Conservation (phyloP, 2,888 invertebrate species). For the Cabera pusaria region DNA sequence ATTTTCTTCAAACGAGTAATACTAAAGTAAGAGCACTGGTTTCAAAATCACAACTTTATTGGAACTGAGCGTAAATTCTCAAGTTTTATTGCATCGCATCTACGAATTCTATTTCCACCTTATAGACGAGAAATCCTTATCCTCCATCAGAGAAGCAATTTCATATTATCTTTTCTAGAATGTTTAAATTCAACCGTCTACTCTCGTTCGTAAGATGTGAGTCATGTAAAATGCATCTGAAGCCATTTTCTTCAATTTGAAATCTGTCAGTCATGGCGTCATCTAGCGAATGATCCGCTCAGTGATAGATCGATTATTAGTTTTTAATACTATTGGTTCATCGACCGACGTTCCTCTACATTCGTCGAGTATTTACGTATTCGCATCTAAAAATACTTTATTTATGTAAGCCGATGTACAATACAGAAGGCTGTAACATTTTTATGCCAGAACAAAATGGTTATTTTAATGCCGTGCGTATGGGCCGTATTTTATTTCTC, state of each 20-base stretch:
- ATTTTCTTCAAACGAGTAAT: too few relatives aligned
- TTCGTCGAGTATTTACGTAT: constrained; percentile 22
- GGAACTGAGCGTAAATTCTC: too few relatives aligned
- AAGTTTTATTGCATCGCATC: too few relatives aligned
- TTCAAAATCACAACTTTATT: too few relatives aligned
- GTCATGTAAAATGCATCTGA: constrained; percentile 10
- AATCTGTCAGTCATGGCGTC: constrained; percentile 33
- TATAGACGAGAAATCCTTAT: too few relatives aligned
- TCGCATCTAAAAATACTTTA: constrained; percentile 28
- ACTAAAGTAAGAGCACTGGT: too few relatives aligned
- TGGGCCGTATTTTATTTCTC: constrained; percentile 12
- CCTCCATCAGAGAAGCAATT: too few relatives aligned
- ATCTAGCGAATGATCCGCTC: constrained; percentile 19
- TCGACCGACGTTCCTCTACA: constrained; percentile 24
- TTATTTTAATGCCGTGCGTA: constrained; percentile 21
- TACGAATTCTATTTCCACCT: constrained; percentile 1
- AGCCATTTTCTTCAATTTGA: constrained; percentile 21
- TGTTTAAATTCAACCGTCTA: constrained; percentile 5
- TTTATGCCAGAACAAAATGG: constrained; percentile 26
- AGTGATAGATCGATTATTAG: constrained; percentile 22
- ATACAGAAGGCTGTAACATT: constrained; percentile 22
- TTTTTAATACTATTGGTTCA: constrained; percentile 26
- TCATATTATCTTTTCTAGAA: neutral
- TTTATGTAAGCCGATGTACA: constrained; percentile 27
- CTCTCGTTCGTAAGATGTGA: constrained; percentile 8